Evolutionary conservation across 2,888 invertebrate species (phyloP).

Genomic region (Yponomeuta malinellus): DNA sequence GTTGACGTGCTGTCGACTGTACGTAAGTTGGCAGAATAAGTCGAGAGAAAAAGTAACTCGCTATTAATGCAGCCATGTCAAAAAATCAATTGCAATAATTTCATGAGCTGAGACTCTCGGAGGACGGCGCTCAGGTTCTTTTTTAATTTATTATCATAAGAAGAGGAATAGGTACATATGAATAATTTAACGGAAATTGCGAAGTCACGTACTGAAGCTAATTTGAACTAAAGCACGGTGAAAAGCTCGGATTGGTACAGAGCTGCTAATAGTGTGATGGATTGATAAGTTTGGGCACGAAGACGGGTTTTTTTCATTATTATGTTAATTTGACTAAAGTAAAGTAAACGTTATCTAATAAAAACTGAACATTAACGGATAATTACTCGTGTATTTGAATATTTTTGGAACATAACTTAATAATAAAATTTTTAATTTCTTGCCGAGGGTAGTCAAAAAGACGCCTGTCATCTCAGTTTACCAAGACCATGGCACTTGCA

Average conservation of each 20-base stretch:
- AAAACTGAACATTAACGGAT: too few relatives aligned
- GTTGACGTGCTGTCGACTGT: too few relatives aligned
- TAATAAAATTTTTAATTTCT: too few relatives aligned
- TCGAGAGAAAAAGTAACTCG: background rate
- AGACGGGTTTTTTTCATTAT: background rate
- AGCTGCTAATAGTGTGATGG: background rate
- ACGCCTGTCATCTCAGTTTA: too few relatives aligned
- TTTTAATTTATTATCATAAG: constrained; percentile 20
- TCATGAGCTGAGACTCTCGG: constrained; percentile 5
- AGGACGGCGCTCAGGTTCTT: background rate
- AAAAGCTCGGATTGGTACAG: background rate
- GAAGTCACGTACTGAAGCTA: constrained; percentile 44
- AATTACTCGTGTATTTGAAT: too few relatives aligned
- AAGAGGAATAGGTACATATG: constrained; percentile 33
- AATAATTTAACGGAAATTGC: constrained; percentile 47
- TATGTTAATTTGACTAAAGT: too few relatives aligned
- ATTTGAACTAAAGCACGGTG: constrained; percentile 40
- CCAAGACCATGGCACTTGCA: too few relatives aligned
- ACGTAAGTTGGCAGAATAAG: background rate
- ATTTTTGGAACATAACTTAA: too few relatives aligned
- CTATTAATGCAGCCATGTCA: background rate
- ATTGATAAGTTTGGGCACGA: background rate
- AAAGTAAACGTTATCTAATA: too few relatives aligned
- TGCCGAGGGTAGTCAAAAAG: too few relatives aligned
- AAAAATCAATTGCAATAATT: constrained; percentile 13